Conservation (phyloP, 2,888 invertebrate genomes). For the Diadromus collaris region DNA sequence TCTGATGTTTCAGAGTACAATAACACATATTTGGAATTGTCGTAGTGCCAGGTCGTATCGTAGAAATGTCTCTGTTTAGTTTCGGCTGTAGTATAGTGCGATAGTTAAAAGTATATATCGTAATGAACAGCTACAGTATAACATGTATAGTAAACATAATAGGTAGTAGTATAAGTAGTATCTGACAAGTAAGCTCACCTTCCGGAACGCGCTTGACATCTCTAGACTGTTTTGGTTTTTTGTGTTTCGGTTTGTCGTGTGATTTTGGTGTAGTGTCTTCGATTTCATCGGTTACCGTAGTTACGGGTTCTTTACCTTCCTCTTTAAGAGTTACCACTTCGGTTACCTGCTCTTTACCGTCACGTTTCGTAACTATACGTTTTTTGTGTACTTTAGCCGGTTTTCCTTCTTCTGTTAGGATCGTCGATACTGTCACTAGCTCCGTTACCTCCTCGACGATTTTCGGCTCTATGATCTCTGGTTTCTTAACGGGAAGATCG, state of each 20-base stretch:
- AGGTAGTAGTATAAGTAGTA: slow-evolving; percentile 59
- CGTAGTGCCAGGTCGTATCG: slow-evolving; percentile 57
- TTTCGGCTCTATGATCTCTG: slow-evolving; percentile 46
- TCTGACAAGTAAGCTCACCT: slow-evolving; percentile 72
- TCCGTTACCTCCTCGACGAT: slow-evolving; percentile 66
- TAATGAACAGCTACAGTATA: slow-evolving; percentile 47
- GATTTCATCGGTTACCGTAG: slow-evolving; percentile 71
- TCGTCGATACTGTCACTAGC: slow-evolving; percentile 77
- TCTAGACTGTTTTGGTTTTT: slow-evolving; percentile 72
- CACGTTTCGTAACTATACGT: slow-evolving; percentile 75
- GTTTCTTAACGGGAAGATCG: slow-evolving; percentile 64
- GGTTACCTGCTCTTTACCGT: slow-evolving; percentile 79
- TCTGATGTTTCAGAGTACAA: slow-evolving; percentile 40
- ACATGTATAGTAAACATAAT: slow-evolving; percentile 48
- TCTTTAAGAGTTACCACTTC: slow-evolving; percentile 79
- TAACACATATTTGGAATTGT: slow-evolving; percentile 44
- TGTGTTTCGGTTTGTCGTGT: slow-evolving; percentile 75
- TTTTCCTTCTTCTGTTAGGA: slow-evolving; percentile 77
- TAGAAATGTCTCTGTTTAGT: slow-evolving; percentile 63
- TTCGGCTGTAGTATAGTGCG: slow-evolving; percentile 56
- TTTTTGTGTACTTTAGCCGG: slow-evolving; percentile 73
- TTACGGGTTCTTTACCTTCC: slow-evolving; percentile 80
- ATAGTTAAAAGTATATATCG: slow-evolving; percentile 48
- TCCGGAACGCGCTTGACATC: slow-evolving; percentile 68
- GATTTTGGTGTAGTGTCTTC: slow-evolving; percentile 74